Percentiles rank a stretch among this genome's conserved stretches.
Evolutionary conservation across 2,797 vertebrate genomes (phyloP).

Genomic region (Perodicticus potto): DNA sequence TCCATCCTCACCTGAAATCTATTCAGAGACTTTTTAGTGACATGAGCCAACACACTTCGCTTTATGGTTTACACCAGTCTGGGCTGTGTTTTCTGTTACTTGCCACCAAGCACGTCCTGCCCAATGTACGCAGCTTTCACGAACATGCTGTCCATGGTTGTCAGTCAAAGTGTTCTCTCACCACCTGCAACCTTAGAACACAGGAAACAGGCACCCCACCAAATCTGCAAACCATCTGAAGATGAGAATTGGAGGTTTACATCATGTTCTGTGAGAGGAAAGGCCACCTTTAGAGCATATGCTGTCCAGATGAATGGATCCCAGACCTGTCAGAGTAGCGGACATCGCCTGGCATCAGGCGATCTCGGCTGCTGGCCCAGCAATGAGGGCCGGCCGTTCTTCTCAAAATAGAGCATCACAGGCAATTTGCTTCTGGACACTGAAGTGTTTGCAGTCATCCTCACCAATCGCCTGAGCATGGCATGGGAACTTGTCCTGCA

Average conservation of each 20-base stretch:
- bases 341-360: neutral
- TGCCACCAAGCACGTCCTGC: neutral
- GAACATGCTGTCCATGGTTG: neutral
- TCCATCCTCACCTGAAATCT: conserved; percentile 47
- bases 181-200: conserved; percentile 57
- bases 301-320: neutral
- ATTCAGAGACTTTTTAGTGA: neutral
- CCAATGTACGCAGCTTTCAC: neutral
- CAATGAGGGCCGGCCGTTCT: neutral
- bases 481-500: conserved; percentile 5
- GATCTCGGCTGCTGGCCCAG: neutral
- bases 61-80: neutral
- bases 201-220: conserved; percentile 62
- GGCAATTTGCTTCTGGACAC: neutral
- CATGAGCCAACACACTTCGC: neutral
- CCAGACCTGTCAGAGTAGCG: conserved; percentile 38
- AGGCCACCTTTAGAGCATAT: conserved; percentile 44
- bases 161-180: neutral
- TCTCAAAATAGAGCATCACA: neutral
- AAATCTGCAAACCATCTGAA: conserved; percentile 72
- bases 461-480: neutral
- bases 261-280: conserved; percentile 47
- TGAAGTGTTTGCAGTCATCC: neutral
- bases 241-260: conserved; percentile 30
- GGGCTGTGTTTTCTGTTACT: conserved; percentile 18